phyloP scores from a whole-genome alignment of 2,888 invertebrate species.

The Drosophila peninsularis region DNA sequence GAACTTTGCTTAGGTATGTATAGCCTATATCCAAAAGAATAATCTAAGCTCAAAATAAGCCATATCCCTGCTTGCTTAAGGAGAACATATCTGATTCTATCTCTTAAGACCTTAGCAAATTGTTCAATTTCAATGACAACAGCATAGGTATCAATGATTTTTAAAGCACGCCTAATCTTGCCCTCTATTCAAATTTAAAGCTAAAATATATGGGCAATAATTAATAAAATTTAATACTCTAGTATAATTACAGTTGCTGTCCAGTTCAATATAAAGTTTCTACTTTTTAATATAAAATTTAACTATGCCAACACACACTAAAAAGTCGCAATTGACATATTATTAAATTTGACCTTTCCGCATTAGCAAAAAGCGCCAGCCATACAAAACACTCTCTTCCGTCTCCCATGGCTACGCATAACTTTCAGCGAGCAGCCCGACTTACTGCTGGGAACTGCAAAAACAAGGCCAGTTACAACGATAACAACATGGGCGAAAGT shows the following conservation, averaged over 20 bases:
- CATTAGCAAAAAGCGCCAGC: slow-evolving; percentile 27
- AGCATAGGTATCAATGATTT: neutral
- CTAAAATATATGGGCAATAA: no score
- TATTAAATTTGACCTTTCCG: slow-evolving; percentile 56
- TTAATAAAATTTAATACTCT: no score
- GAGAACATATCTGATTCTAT: neutral
- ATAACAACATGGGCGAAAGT: slow-evolving; percentile 58
- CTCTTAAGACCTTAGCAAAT: neutral
- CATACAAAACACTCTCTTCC: slow-evolving; percentile 13
- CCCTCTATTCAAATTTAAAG: no score
- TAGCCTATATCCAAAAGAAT: neutral
- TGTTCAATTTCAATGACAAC: neutral
- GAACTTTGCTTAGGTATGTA: no score
- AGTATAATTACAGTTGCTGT: neutral
- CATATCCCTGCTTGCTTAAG: no score
- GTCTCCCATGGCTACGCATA: slow-evolving; percentile 47
- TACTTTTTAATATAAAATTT: slow-evolving; percentile 31
- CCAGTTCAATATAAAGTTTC: neutral
- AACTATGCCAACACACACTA: slow-evolving; percentile 58
- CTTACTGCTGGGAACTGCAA: slow-evolving; percentile 33
- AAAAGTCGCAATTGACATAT: slow-evolving; percentile 55
- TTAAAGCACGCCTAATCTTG: neutral
- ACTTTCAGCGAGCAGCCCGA: slow-evolving; percentile 49
- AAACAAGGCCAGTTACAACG: slow-evolving; percentile 52
- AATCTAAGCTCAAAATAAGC: neutral